Percentiles rank a stretch among this genome's conserved stretches.
Conservation (phyloP, 2,797 vertebrate species). For the Bufotes viridis region DNA sequence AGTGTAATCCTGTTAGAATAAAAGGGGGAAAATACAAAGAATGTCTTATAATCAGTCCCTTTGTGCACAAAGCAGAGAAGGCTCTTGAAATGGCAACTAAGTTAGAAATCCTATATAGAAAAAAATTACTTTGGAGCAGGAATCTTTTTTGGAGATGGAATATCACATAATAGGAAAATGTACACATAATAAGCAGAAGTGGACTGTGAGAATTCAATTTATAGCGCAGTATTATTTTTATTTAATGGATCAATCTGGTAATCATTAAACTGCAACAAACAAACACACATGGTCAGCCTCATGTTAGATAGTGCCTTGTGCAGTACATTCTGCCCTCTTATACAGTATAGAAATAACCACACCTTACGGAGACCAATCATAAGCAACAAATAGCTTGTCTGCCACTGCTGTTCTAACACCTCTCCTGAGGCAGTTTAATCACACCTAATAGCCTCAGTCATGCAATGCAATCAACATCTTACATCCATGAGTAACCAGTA, state of each 20-base stretch:
- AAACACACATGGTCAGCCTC: too few relatives aligned
- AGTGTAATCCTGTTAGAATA: slow-evolving; percentile 28
- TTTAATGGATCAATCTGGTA: neutral
- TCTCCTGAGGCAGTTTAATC: too few relatives aligned
- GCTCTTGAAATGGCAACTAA: slow-evolving; percentile 31
- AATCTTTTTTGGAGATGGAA: neutral
- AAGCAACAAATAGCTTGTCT: too few relatives aligned
- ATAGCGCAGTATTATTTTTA: neutral
- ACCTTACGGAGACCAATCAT: too few relatives aligned
- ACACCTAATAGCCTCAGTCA: too few relatives aligned
- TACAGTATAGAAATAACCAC: too few relatives aligned
- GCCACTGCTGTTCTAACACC: too few relatives aligned
- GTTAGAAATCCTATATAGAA: slow-evolving; percentile 18
- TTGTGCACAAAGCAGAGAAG: slow-evolving; percentile 28
- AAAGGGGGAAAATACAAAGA: slow-evolving; percentile 10
- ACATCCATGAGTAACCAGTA: too few relatives aligned
- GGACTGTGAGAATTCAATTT: neutral
- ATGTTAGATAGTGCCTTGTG: too few relatives aligned
- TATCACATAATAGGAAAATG: neutral
- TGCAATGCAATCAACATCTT: too few relatives aligned
- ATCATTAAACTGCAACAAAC: neutral
- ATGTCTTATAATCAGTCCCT: slow-evolving; percentile 21
- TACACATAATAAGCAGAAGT: neutral
- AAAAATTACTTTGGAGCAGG: slow-evolving; percentile 23
- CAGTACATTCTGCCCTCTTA: too few relatives aligned